phyloP scores from a whole-genome alignment of 1,140 invertebrate species.

The Maconellicoccus hirsutus region DNA sequence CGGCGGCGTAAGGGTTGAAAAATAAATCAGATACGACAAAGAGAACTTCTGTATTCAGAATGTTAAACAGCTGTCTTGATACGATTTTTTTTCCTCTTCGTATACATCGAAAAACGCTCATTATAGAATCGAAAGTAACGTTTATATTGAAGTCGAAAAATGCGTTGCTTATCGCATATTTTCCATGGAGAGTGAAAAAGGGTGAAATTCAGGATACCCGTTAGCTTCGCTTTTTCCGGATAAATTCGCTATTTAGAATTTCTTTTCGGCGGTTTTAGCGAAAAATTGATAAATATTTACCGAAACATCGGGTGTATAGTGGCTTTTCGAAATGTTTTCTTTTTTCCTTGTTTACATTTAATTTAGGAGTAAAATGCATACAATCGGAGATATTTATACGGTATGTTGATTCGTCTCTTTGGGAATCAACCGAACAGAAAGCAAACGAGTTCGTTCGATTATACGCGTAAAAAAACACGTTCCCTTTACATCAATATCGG shows the following conservation, averaged over 20 bases:
- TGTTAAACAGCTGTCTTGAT: not conserved
- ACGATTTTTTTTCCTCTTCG: not conserved
- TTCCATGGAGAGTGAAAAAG: too few relatives aligned
- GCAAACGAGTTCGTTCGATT: too few relatives aligned
- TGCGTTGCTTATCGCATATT: not conserved
- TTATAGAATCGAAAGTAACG: not conserved
- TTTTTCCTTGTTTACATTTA: not conserved
- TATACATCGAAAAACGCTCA: not conserved
- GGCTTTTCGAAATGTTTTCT: not conserved
- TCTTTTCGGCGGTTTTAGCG: not conserved
- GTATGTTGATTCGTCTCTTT: not conserved
- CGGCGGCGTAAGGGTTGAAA: not conserved
- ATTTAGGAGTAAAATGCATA: not conserved
- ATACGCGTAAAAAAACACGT: not conserved
- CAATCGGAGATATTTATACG: not conserved
- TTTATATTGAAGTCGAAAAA: not conserved
- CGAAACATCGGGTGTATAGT: not conserved
- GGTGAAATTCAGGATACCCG: not conserved
- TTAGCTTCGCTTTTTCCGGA: not conserved
- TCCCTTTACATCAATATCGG: not conserved
- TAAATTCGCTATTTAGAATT: not conserved
- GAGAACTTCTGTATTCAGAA: not conserved
- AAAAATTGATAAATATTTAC: slow-evolving; percentile 10
- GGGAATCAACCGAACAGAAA: not conserved
- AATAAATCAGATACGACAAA: slow-evolving; percentile 4